phyloP scores from a whole-genome alignment of 1,140 invertebrate genomes.

The Zaprionus inermis region DNA sequence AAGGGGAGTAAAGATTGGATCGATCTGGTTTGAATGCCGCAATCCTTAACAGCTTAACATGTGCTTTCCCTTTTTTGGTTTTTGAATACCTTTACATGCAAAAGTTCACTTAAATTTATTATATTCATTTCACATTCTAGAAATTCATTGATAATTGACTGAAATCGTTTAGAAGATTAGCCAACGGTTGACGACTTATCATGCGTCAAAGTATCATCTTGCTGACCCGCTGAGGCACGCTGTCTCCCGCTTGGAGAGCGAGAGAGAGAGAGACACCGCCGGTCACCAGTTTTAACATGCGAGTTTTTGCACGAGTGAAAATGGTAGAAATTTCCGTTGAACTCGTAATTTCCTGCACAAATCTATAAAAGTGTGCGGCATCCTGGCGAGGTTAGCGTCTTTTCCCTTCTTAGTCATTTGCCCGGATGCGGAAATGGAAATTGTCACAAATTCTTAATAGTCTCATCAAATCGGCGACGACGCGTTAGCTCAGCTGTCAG shows the following conservation, averaged over 20 bases:
- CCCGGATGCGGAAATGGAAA: conserved; percentile 44
- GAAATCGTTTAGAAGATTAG: conserved; percentile 11
- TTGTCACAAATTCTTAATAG: conserved; percentile 47
- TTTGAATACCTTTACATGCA: background rate
- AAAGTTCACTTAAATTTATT: background rate
- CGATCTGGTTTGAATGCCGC: background rate
- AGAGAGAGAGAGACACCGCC: background rate
- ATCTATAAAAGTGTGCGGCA: conserved; percentile 40
- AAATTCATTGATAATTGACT: conserved; percentile 37
- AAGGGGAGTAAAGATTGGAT: background rate
- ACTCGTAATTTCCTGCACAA: conserved; percentile 45
- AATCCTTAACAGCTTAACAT: background rate
- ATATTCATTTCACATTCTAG: background rate
- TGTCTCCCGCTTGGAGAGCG: background rate
- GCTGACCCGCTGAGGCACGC: conserved; percentile 19
- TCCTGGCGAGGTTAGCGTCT: conserved; percentile 13
- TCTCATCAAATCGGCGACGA: conserved; percentile 15
- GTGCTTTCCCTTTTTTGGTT: conserved; percentile 26
- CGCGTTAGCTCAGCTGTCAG: background rate
- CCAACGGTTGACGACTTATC: conserved; percentile 30
- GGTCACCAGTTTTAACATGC: conserved; percentile 15
- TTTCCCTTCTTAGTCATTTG: conserved; percentile 4
- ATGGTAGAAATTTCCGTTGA: conserved; percentile 35
- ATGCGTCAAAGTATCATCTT: conserved; percentile 12
- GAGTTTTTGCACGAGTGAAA: conserved; percentile 30